Evolutionary conservation across 2,797 vertebrate species (phyloP).

Genomic region (Molothrus ater): DNA sequence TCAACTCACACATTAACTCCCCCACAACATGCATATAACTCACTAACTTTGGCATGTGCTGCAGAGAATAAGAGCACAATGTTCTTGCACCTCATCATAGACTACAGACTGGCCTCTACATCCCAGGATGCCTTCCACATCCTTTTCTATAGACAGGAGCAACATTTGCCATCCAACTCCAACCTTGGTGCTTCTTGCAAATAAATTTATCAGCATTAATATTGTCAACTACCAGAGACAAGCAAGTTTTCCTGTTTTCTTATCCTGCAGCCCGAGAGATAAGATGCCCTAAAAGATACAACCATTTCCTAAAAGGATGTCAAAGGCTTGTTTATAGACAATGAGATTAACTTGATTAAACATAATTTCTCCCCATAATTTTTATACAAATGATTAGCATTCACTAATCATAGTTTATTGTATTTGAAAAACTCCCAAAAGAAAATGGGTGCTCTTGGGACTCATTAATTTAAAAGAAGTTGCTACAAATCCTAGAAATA

Average conservation of each 20-base stretch:
- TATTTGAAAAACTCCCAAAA: not conserved
- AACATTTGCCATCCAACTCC: not conserved
- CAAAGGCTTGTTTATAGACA: slow-evolving; percentile 21
- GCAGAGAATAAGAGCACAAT: not conserved
- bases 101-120: not conserved
- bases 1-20: not conserved
- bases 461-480: not conserved
- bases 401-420: not conserved
- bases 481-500: not conserved
- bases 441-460: not conserved
- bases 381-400: slow-evolving; percentile 5
- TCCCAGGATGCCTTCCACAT: not conserved
- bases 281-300: not conserved
- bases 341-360: slow-evolving; percentile 38
- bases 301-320: not conserved
- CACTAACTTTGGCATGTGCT: not conserved
- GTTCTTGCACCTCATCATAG: not conserved
- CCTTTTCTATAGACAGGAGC: not conserved
- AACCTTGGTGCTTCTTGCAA: not conserved
- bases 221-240: not conserved
- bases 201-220: not conserved
- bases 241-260: not conserved
- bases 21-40: not conserved
- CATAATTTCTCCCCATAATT: not conserved
- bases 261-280: not conserved